These are phyloP conservation scores for Caerostris darwini DNA, from an alignment of 1,140 invertebrate species.

Conservation along the genomic window DNA sequence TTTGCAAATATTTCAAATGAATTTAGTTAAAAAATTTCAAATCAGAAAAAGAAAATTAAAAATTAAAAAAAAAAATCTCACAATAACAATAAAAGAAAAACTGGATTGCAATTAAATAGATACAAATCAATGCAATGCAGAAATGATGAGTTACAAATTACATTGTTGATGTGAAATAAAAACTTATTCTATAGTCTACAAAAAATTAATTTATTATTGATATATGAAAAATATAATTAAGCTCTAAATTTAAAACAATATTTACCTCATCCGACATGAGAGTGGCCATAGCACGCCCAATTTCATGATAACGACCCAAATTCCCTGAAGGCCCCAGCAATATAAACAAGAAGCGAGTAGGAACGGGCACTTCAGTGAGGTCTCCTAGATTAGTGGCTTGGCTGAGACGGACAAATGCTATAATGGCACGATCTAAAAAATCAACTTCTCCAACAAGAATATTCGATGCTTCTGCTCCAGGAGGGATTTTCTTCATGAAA, in stretches of 20 bases:
- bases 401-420: slow-evolving; percentile 95
- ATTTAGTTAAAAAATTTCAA: too few species aligned
- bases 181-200: too few species aligned
- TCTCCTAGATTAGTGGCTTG: slow-evolving; percentile 95
- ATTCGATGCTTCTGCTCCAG: slow-evolving; percentile 97
- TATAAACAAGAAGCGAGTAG: slow-evolving; percentile 97
- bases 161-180: too few species aligned
- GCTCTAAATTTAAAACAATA: neutral
- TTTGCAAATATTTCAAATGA: too few species aligned
- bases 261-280: slow-evolving; percentile 97
- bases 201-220: too few species aligned
- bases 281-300: slow-evolving; percentile 98
- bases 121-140: too few species aligned
- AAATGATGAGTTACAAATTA: too few species aligned
- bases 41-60: too few species aligned
- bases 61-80: too few species aligned
- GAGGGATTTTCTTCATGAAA: slow-evolving; percentile 99
- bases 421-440: slow-evolving; percentile 94
- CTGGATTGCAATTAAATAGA: too few species aligned
- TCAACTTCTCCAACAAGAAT: slow-evolving; percentile 99
- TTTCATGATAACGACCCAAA: slow-evolving; percentile 95
- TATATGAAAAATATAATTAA: too few species aligned
- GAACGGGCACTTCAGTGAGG: slow-evolving; percentile 97
- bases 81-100: too few species aligned
- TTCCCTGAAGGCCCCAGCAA: slow-evolving; percentile 93